Conservation (phyloP, 2,888 invertebrate species). For the Calameuta idolon region DNA sequence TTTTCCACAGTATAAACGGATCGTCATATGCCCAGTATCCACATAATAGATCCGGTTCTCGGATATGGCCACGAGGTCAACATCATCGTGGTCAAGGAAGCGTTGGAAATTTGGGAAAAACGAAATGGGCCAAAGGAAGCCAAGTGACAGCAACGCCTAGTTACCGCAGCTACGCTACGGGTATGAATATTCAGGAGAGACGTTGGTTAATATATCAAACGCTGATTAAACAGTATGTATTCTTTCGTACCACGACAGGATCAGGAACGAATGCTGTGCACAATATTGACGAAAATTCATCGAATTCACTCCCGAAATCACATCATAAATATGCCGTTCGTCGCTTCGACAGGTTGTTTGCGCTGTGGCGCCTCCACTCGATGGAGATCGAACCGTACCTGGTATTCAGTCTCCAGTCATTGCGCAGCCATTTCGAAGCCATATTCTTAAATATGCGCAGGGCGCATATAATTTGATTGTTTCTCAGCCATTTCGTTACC, state of each 20-base stretch:
- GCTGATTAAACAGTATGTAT: background rate
- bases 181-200: conserved; percentile 1
- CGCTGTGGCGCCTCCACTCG: conserved; percentile 27
- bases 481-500: background rate
- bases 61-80: background rate
- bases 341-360: conserved; percentile 35
- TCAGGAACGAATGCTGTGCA: background rate
- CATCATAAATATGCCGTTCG: conserved; percentile 45
- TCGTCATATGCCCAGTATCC: background rate
- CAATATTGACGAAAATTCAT: conserved; percentile 28
- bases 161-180: conserved; percentile 10
- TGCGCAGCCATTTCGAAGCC: background rate
- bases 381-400: conserved; percentile 15
- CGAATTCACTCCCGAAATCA: conserved; percentile 30
- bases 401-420: conserved; percentile 10
- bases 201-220: background rate
- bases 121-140: conserved; percentile 36
- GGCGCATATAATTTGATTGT: background rate
- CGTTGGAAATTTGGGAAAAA: conserved; percentile 14
- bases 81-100: background rate
- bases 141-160: conserved; percentile 61
- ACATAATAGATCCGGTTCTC: background rate
- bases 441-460: background rate
- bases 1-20: background rate
- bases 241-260: background rate